phyloP scores from a whole-genome alignment of 2,797 vertebrate species.

The Halcyon leucocephala region DNA sequence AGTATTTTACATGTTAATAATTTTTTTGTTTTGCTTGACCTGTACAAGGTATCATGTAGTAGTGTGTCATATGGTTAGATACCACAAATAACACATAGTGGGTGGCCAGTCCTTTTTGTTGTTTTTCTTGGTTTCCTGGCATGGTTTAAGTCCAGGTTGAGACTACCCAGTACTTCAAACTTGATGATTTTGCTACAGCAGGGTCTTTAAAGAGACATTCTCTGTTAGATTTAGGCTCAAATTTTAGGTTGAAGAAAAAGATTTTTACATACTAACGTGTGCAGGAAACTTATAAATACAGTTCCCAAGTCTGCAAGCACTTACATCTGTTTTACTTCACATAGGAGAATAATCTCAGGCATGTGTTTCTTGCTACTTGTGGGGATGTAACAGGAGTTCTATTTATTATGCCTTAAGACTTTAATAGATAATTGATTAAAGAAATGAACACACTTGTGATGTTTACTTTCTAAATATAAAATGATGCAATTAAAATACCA shows the following conservation, averaged over 20 bases:
- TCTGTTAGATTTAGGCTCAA: neutral
- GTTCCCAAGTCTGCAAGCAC: neutral
- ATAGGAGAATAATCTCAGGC: neutral
- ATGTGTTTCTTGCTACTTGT: neutral
- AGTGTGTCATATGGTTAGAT: conserved; percentile 13
- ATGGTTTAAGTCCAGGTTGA: conserved; percentile 45
- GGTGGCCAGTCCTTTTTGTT: conserved; percentile 53
- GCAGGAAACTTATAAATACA: neutral
- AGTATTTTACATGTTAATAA: neutral
- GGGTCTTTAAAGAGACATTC: conserved; percentile 5
- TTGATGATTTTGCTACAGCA: conserved; percentile 42
- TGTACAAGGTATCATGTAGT: conserved; percentile 7
- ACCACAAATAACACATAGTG: conserved; percentile 39
- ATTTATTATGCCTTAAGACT: neutral
- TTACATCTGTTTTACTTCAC: neutral
- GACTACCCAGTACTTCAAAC: conserved; percentile 26
- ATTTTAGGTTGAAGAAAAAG: neutral
- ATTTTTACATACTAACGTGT: neutral
- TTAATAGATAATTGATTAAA: neutral
- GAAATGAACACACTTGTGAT: neutral
- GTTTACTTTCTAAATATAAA: neutral
- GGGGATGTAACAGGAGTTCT: neutral
- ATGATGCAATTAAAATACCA: neutral
- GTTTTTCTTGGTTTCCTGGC: conserved; percentile 62
- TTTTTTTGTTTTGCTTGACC: neutral